Base-by-base conservation (phyloP, 2,888 invertebrate species). In the Acleris emargana region DNA sequence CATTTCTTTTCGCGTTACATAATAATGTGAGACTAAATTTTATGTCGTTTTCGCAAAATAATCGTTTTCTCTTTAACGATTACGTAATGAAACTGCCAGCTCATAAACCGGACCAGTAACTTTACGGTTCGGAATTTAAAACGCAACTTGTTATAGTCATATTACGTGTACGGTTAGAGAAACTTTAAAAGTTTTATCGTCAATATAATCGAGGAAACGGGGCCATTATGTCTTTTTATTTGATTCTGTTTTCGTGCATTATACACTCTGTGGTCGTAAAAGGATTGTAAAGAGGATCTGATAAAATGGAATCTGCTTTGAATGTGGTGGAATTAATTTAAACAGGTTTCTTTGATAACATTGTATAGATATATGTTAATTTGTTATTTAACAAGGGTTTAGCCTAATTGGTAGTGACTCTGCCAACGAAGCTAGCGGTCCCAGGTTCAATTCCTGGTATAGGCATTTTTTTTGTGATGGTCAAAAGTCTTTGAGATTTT, bases 151-250 rank as follows among this genome's bases (percentile, higher is more conserved):
- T 54, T 60, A 50, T 50, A 28, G 59, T 60, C 22, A 50, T 62
- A 59, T 59, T 49, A 45, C 54, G 43, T n/a, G 38, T 32, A 20
- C 50, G 28, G 43, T 42, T 5, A 54, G 49, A 54, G 13, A 43
- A 64, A 59, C 50, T 64, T 62, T 60, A 45, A 64, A 59, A 28
- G 54, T 60, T 64, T 64, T 64, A 64, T 59, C 38, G 49, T 55
- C 64, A 54, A 32, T 64, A 64, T 54, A 60, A 64, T 45, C 57
- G 45, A 9, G 20, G 49, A 49, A 64, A 59, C 43, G 59, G 49
- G 58, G 53, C 47, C 47, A 49, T 64, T 53, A 64, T 58, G 53
- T 58, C 20, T 32, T 55, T 64, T 64, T 55, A 64, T 64, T 54
- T 60, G 28, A 55, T 59, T 59, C 47, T 55, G 52, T 28, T 47